A percentile compares a stretch with the other conserved stretches of the same genome.
Evolutionary conservation across 2,113 vertebrate genomes (phyloP).

Genomic region (Panurus biarmicus): DNA sequence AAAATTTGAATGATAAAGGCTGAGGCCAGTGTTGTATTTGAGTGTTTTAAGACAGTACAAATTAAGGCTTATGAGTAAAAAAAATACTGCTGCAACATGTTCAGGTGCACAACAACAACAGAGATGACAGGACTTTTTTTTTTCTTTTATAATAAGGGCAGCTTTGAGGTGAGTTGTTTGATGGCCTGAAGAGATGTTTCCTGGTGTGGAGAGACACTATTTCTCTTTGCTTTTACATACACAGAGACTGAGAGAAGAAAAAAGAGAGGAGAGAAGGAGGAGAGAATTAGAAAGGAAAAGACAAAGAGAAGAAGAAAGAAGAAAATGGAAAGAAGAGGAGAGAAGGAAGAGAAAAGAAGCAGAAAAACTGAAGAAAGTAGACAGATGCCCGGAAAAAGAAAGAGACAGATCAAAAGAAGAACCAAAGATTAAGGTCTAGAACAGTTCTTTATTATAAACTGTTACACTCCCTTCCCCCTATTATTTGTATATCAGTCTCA

Average conservation of each 20-base stretch:
- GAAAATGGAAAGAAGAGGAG: slow-evolving; percentile 97
- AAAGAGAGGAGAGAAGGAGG: slow-evolving; percentile 91
- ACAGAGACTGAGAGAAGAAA: slow-evolving; percentile 94
- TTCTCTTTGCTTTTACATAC: neutral
- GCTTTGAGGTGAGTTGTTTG: neutral
- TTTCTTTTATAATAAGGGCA: neutral
- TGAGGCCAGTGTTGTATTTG: neutral
- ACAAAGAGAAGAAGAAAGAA: slow-evolving; percentile 91
- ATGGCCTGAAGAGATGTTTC: neutral
- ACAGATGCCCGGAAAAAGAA: slow-evolving; percentile 83
- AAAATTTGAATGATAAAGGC: neutral
- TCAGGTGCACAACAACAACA: neutral
- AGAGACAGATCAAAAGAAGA: slow-evolving; percentile 90
- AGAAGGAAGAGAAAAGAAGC: slow-evolving; percentile 91
- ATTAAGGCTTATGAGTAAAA: neutral
- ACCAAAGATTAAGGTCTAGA: slow-evolving; percentile 94
- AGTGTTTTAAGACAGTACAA: neutral
- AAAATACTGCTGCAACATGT: neutral
- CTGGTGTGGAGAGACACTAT: neutral
- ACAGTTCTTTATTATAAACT: slow-evolving; percentile 61
- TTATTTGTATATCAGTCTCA: slow-evolving; percentile 52
- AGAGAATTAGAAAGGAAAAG: slow-evolving; percentile 95
- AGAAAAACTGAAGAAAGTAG: slow-evolving; percentile 88
- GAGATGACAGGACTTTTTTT: neutral
- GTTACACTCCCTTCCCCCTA: slow-evolving; percentile 19